phyloP scores from a whole-genome alignment of 2,113 vertebrate genomes.

The Casuarius casuarius region DNA sequence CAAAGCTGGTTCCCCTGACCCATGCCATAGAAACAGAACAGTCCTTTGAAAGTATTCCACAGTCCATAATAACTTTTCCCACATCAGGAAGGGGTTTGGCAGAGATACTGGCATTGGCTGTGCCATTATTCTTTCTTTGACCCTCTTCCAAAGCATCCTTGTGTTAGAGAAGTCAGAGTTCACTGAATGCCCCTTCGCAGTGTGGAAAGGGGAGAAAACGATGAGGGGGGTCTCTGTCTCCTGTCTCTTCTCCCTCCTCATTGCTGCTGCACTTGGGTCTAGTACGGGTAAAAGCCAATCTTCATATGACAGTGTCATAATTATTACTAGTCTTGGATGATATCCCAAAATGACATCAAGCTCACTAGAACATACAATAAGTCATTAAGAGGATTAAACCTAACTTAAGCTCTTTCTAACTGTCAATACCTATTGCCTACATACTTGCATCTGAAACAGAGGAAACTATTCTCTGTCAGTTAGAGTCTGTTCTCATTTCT shows the following conservation, averaged over 20 bases:
- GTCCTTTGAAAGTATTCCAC: conserved; percentile 38
- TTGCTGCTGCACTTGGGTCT: background rate
- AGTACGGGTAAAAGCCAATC: background rate
- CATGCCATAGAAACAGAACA: conserved; percentile 13
- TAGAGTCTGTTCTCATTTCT: background rate
- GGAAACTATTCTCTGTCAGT: background rate
- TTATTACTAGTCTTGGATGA: conserved; percentile 39
- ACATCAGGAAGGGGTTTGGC: conserved; percentile 40
- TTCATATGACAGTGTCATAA: background rate
- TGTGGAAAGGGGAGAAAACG: background rate
- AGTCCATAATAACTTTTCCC: conserved; percentile 17
- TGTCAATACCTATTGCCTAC: background rate
- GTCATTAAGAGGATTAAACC: conserved; percentile 13
- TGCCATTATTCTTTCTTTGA: conserved; percentile 4
- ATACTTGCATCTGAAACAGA: background rate
- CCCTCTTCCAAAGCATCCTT: background rate
- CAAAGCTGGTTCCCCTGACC: conserved; percentile 4
- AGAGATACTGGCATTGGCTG: background rate
- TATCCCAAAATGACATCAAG: conserved; percentile 10
- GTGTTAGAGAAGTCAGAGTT: background rate
- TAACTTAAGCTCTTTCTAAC: background rate
- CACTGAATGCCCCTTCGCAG: background rate
- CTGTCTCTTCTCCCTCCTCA: background rate
- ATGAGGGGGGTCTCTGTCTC: background rate
- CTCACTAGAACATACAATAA: conserved; percentile 18